Base-by-base conservation (phyloP, 2,888 invertebrate species). In the Rhagium mordax region DNA sequence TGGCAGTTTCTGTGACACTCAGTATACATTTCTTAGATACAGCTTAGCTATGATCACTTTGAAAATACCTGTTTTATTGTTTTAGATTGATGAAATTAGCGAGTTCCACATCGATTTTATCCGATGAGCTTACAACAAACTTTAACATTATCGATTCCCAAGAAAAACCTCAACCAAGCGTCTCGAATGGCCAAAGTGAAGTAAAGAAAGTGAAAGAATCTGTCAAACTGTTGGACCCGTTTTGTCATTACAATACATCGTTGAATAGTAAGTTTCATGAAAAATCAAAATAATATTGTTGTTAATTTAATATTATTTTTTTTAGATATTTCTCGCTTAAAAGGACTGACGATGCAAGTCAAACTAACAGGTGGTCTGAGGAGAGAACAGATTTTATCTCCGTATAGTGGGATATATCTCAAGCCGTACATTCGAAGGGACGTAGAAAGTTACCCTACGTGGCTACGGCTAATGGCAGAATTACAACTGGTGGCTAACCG, bases 371-470 rank as follows among this genome's bases (percentile, higher is more conserved):
- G 87, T 3, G 84, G 82, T 5, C 77, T 86, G 29, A 77, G 85
- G 72, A 83, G 83, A 75, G 85, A 87, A 75, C 77, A 82, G 15
- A 92, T 94, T 83, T 89, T 93, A 70, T 95, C 94, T 29, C 91
- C 93, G 0, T 92, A 93, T 84, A 93, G 94, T 4, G 92, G 92
- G 76, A 91, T 94, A 66, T 87, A 92, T 67, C 89, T 98, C 70
- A 95, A 95, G 87, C 97, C 97, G 0, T 97, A 93, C 87, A 96
- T 98, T 77, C 90, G 94, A 77, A 89, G 95, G 79, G 96, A 96
- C 84, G 85, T 86, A 6, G 89, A 90, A 74, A 90, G 91, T 16
- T 88, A 85, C 60, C 95, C 97, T 0, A 85, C 90, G 0, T 96
- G 96, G 94, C 85, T 97, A 60, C 88, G 88, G 78, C 87, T 97